Base-by-base conservation (phyloP, 2,888 invertebrate genomes). In the Eledone cirrhosa region DNA sequence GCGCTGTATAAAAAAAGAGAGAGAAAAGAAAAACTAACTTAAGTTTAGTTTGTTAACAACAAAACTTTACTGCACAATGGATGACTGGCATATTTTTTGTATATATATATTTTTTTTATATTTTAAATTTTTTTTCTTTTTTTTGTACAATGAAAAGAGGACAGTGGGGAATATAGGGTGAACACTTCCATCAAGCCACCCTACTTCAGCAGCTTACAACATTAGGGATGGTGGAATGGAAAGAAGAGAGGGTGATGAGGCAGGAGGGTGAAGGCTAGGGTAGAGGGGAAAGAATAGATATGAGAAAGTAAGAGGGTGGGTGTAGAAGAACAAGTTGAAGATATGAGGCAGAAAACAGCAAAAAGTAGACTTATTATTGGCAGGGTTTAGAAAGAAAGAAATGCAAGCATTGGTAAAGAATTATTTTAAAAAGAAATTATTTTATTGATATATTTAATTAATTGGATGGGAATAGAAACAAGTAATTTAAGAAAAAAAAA, bases 51-150 rank as follows among this genome's bases (percentile, higher is more conserved):
- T 72, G 69, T 72, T 76, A 76, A 76, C 76, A 76, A 76, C 76
- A 24, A 76, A 76, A 76, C 47, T 76, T 76, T 76, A 76, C 76
- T 76, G 22, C 76, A 76, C 76, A 76, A 76, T 76, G 76, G 76
- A 76, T 76, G 76, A 76, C 76, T 76, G 76, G 76, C 47, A 47
- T 41, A 41, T 41, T 41, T 41, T 41, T 41, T 41, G 33, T 41
- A 41, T 41, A 41, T 41, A 41, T 41, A 41, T 41, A 41, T 41
- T 41, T 41, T 41, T 41, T 41, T 7, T 41, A 41, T 41, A n/a
- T n/a, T n/a, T n/a, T n/a, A n/a, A n/a, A n/a, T n/a, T n/a, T n/a
- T n/a, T n/a, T 41, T 41, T 7, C 4, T 41, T 41, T 41, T 41
- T 72, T 72, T 76, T 76, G 76, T 76, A 76, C 76, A 76, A 76